phyloP scores from a whole-genome alignment of 2,888 invertebrate species.

The Lamellibrachia columna region DNA sequence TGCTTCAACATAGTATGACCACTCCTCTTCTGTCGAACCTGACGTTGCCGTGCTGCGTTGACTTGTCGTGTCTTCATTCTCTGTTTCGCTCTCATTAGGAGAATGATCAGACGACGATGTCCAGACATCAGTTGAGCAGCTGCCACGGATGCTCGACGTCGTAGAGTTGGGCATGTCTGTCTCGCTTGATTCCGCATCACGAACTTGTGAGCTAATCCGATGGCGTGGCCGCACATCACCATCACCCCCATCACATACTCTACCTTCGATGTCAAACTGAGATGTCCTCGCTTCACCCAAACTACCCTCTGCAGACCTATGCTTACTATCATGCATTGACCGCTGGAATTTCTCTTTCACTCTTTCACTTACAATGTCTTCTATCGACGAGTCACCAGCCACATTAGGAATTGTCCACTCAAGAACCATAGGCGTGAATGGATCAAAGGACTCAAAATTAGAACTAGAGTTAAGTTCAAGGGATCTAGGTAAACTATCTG shows the following conservation, averaged over 20 bases:
- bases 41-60: background rate
- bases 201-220: background rate
- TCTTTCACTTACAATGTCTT: background rate
- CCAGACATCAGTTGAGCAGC: background rate
- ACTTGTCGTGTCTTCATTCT: background rate
- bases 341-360: background rate
- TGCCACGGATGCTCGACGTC: background rate
- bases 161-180: background rate
- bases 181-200: slow-evolving; percentile 4
- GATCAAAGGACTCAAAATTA: background rate
- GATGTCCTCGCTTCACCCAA: background rate
- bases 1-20: slow-evolving; percentile 6
- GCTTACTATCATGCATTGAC: background rate
- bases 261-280: background rate
- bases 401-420: background rate
- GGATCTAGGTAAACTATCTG: slow-evolving; percentile 17
- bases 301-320: background rate
- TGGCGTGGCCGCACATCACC: background rate
- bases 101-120: background rate
- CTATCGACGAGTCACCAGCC: background rate
- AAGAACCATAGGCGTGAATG: background rate
- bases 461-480: background rate
- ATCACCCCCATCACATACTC: background rate
- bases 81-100: background rate
- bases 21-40: slow-evolving; percentile 7